A percentile compares a stretch with the other conserved stretches of the same genome.
Evolutionary conservation across 2,888 invertebrate species (phyloP).

Genomic region (Sycophila texana): DNA sequence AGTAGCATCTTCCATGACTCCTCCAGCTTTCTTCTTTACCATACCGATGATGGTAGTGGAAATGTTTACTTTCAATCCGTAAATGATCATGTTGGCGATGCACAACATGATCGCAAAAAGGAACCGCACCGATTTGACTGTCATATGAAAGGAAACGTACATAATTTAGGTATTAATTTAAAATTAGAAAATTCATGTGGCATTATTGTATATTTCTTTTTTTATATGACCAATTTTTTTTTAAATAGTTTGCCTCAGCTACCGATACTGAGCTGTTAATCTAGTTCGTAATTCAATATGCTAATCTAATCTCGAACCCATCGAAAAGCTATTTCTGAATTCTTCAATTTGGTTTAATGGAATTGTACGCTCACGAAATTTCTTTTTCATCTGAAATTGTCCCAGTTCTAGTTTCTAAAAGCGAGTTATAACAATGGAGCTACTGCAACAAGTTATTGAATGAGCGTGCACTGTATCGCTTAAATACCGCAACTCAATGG

Average conservation of each 20-base stretch:
- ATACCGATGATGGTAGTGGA: constrained; percentile 71
- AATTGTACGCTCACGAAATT: not conserved
- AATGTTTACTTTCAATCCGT: constrained; percentile 71
- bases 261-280: not conserved
- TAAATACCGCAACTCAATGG: too few species aligned
- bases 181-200: too few species aligned
- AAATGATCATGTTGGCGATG: constrained; percentile 73
- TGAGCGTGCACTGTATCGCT: not conserved
- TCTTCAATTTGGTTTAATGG: not conserved
- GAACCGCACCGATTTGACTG: constrained; percentile 66
- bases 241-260: not conserved
- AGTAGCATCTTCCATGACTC: not conserved
- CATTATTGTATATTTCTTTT: too few species aligned
- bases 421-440: constrained; percentile 5
- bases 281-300: too few species aligned
- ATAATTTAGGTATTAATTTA: too few species aligned
- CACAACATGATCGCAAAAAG: constrained; percentile 72
- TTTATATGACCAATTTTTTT: too few species aligned
- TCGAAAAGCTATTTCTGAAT: not conserved
- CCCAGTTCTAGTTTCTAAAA: constrained; percentile 16
- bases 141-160: not conserved
- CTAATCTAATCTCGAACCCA: too few species aligned
- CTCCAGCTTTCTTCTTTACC: constrained; percentile 61
- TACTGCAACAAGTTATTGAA: not conserved
- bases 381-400: not conserved